Percentiles rank a stretch among this genome's conserved stretches.
Evolutionary conservation across 2,797 vertebrate species (phyloP).

Genomic region (Rhinoraja longicauda): DNA sequence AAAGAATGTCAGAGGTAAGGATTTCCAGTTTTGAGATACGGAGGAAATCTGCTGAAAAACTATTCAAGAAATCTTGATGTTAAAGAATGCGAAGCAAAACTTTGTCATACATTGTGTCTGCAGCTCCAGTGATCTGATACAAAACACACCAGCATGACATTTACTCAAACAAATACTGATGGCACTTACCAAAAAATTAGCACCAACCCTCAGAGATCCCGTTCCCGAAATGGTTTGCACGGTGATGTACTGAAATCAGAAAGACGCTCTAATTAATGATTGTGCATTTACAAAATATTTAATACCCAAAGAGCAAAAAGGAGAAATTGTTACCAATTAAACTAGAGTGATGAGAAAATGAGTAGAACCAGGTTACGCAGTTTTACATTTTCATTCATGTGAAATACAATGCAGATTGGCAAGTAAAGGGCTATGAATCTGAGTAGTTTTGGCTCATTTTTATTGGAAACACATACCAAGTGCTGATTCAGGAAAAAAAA

Average conservation of each 20-base stretch:
- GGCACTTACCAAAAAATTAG: slow-evolving; percentile 79
- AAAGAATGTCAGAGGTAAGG: background rate
- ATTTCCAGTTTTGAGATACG: background rate
- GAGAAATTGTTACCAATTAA: background rate
- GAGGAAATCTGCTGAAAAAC: background rate
- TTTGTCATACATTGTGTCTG: background rate
- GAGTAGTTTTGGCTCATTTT: background rate
- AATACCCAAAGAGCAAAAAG: background rate
- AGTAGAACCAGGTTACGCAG: background rate
- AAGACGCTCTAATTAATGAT: background rate
- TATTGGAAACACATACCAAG: background rate
- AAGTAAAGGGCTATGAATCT: background rate
- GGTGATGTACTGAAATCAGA: slow-evolving; percentile 71
- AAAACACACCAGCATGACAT: background rate
- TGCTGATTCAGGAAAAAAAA: background rate
- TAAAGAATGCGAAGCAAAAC: background rate
- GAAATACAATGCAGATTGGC: background rate
- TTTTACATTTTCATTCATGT: background rate
- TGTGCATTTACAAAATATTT: background rate
- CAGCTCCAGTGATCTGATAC: background rate
- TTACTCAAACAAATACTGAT: rapidly evolving
- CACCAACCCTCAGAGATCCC: slow-evolving; percentile 85
- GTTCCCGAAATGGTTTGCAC: slow-evolving; percentile 97
- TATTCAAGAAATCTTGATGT: background rate
- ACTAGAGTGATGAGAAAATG: background rate